phyloP scores from a whole-genome alignment of 1,140 invertebrate species.

The Drosophila tsacasi region DNA sequence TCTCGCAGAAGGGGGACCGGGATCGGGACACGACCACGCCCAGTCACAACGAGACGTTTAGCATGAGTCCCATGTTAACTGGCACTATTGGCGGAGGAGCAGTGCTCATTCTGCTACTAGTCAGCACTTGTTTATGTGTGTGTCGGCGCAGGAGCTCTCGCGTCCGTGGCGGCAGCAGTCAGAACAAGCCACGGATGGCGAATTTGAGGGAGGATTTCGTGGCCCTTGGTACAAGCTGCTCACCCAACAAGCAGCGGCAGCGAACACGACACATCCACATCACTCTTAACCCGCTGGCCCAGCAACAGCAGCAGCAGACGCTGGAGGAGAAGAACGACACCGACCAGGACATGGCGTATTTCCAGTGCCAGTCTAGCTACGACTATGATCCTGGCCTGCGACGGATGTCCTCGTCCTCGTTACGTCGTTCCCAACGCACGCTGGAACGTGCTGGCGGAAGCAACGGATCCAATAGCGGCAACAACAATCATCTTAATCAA shows the following conservation, averaged over 20 bases:
- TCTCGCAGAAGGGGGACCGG: constrained; percentile 22
- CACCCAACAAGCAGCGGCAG: constrained; percentile 61
- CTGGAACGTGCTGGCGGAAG: constrained; percentile 71
- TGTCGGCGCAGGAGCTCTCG: constrained; percentile 72
- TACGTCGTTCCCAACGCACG: constrained; percentile 66
- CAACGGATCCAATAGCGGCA: constrained; percentile 49
- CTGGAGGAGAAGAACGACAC: constrained; percentile 61
- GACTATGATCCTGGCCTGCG: constrained; percentile 62
- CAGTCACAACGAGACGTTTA: constrained; percentile 71
- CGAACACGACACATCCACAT: constrained; percentile 88
- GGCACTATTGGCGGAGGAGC: constrained; percentile 70
- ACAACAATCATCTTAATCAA: constrained; percentile 75
- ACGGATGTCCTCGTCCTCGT: constrained; percentile 53
- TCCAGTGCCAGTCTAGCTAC: constrained; percentile 53
- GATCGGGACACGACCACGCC: constrained; percentile 63
- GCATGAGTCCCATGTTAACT: constrained; percentile 57
- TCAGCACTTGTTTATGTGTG: constrained; percentile 79
- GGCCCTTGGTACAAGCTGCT: constrained; percentile 77
- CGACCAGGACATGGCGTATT: constrained; percentile 61
- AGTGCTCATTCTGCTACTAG: constrained; percentile 59
- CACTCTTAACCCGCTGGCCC: constrained; percentile 89
- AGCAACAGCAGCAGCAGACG: constrained; percentile 51
- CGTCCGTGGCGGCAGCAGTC: constrained; percentile 65
- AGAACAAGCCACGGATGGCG: constrained; percentile 79
- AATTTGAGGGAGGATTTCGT: constrained; percentile 68